phyloP scores from a whole-genome alignment of 2,797 vertebrate species.

The Macropus fuliginosus region DNA sequence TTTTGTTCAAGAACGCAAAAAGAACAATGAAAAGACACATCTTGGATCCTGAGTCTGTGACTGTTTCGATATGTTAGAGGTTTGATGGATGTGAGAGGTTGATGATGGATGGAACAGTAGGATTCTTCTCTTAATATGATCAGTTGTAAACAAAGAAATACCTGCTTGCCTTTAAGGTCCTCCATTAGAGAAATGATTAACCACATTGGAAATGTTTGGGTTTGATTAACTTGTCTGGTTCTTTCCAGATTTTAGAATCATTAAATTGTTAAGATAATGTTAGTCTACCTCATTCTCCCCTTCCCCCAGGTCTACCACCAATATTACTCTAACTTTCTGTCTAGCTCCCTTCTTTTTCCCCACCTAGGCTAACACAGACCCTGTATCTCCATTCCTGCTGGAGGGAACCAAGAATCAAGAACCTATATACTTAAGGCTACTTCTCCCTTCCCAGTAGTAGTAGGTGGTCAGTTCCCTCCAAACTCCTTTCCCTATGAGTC shows the following conservation, averaged over 20 bases:
- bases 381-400: background rate
- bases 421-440: background rate
- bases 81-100: background rate
- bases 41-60: slow-evolving; percentile 14
- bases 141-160: slow-evolving; percentile 30
- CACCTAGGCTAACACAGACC: background rate
- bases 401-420: background rate
- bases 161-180: background rate
- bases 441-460: background rate
- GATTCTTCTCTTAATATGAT: background rate
- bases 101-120: slow-evolving; percentile 2
- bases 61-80: background rate
- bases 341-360: background rate
- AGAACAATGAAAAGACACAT: slow-evolving; percentile 50
- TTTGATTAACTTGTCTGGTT: slow-evolving; percentile 22
- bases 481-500: background rate
- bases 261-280: background rate
- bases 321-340: background rate
- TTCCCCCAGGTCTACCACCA: background rate
- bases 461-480: background rate
- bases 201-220: slow-evolving; percentile 27
- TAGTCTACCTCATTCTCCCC: background rate
- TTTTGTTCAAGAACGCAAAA: slow-evolving; percentile 69
- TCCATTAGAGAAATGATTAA: slow-evolving; percentile 27
- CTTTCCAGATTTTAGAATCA: background rate